Evolutionary conservation across 2,113 vertebrate genomes (phyloP).

Genomic region (Microtus montanus): DNA sequence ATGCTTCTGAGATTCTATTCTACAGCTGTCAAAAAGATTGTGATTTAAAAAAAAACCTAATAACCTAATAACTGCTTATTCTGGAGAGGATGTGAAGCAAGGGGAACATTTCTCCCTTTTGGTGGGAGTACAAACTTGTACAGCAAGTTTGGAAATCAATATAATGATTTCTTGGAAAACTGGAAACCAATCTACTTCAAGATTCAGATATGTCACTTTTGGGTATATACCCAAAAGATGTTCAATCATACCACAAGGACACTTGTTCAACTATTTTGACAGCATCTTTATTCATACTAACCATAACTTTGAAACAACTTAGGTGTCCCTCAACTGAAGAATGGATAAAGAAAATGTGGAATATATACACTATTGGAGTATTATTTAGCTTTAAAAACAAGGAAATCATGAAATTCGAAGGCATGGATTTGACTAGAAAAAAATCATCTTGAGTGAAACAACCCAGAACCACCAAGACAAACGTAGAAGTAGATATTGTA

Average conservation of each 20-base stretch:
- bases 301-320: neutral
- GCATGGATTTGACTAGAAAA: neutral
- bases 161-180: neutral
- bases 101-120: neutral
- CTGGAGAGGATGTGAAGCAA: neutral
- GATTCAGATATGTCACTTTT: neutral
- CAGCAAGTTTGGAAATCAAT: neutral
- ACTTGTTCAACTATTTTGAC: neutral
- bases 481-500: neutral
- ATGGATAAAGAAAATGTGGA: neutral
- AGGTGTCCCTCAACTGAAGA: neutral
- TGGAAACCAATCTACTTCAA: neutral
- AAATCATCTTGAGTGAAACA: neutral
- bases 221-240: neutral
- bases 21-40: neutral
- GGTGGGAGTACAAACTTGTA: neutral
- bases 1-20: neutral
- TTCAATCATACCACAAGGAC: neutral
- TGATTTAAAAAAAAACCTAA: neutral
- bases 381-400: neutral
- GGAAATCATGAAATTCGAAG: neutral
- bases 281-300: neutral
- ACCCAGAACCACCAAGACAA: neutral
- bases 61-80: neutral
- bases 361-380: neutral